Evolutionary conservation across 2,797 vertebrate genomes (phyloP).

Genomic region (Alfaro cultratus): DNA sequence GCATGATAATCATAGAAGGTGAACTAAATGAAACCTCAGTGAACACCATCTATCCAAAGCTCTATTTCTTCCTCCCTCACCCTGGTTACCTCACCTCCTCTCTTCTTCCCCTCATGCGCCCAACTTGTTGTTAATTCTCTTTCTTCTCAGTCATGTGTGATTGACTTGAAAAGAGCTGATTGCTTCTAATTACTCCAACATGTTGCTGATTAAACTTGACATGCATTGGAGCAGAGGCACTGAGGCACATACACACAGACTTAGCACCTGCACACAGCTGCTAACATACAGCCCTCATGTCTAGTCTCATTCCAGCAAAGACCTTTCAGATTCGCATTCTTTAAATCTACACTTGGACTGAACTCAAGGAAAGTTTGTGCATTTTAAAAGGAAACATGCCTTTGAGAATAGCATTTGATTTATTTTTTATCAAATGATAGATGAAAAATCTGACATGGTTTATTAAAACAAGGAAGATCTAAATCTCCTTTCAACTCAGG

Average conservation of each 20-base stretch:
- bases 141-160: slow-evolving; percentile 35
- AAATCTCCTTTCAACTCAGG: background rate
- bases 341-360: background rate
- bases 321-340: background rate
- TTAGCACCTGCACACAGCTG: slow-evolving; percentile 13
- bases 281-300: background rate
- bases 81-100: background rate
- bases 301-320: background rate
- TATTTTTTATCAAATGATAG: background rate
- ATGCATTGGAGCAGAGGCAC: slow-evolving; percentile 25
- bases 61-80: background rate
- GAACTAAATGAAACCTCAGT: background rate
- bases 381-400: background rate
- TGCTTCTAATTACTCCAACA: slow-evolving; percentile 54
- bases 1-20: background rate
- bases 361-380: background rate
- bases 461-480: background rate
- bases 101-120: background rate
- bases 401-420: background rate
- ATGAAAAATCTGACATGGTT: background rate
- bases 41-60: background rate
- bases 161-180: slow-evolving; percentile 51
- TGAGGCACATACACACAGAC: slow-evolving; percentile 2
- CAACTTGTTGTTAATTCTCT: slow-evolving; percentile 29
- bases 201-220: slow-evolving; percentile 53